Base-by-base conservation (phyloP, 2,888 invertebrate species). In the Tetranychus piercei region DNA sequence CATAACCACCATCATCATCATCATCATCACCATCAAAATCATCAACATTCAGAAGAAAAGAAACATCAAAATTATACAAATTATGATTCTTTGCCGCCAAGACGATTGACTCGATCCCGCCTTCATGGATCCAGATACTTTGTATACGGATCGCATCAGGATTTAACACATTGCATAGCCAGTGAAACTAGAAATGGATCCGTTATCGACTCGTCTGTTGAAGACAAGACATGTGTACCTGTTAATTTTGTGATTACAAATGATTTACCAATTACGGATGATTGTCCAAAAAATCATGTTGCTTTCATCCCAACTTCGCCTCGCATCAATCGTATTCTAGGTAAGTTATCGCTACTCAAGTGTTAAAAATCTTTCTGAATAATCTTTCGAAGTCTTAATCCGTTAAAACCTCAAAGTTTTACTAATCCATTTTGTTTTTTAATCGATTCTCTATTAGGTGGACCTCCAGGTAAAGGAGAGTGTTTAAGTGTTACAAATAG, bases 241-340 rank as follows among this genome's bases (percentile, higher is more conserved):
- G 55, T 55, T 55, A 15, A 15, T 55, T 55, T 15, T 55, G 15
- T 55, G 7, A 55, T 55, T 15, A 55, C 55, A 15, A 55, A 55
- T 9, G 69, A 69, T 70, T 22, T 71, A n/a, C 71, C 72, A 22
- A 20, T 69, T 11, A 15, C 9, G 1, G 69, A 69, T 23, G 69
- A 69, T 20, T 34, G 22, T 23, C 11, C 15, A 18, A 69, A 69
- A 23, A 74, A 74, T 72, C 74, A 74, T 22, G 72, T 71, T 7
- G 9, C 69, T 69, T 69, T 74, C 4, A n/a, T 74, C 44, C 74
- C 74, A 43, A 74, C 74, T 43, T 74, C 74, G n/a, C 74, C 74
- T n/a, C 55, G 74, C n/a, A 71, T 74, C n/a, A 74, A 74, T 64
- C 74, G 74, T 6, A n/a, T 74, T 20, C 65, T 74, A 2, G 55